Conservation (phyloP, 2,113 vertebrate species). For the Leptobrachium leishanense region DNA sequence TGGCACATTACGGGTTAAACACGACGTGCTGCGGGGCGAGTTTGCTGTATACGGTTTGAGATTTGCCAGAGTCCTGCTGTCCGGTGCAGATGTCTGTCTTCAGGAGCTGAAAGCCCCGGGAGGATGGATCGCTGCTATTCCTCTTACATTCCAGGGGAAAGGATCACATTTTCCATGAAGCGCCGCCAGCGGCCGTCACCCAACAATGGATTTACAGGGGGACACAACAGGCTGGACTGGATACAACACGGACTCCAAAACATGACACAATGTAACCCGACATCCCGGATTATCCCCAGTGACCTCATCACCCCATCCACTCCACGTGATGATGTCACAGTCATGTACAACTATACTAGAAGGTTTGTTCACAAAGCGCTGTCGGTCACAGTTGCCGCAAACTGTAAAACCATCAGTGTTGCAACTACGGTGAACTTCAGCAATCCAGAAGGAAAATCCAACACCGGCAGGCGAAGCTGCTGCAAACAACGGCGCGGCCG, state of each 20-base stretch:
- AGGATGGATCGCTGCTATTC: background rate
- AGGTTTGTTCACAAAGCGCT: no score
- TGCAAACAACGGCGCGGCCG: no score
- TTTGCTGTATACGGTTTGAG: background rate
- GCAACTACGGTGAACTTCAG: no score
- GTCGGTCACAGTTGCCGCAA: no score
- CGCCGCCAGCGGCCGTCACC: background rate
- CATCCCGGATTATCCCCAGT: no score
- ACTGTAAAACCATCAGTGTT: no score
- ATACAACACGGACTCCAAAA: background rate
- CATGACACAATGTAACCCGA: background rate
- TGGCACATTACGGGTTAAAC: background rate
- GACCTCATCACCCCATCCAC: no score
- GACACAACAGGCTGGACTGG: background rate
- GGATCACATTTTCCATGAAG: slow-evolving; percentile 15
- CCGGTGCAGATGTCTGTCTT: slow-evolving; percentile 4
- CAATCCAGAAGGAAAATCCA: no score
- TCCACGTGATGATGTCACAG: no score
- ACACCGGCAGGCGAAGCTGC: no score
- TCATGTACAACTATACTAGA: no score
- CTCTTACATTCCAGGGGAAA: background rate
- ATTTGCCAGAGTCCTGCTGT: slow-evolving; percentile 4
- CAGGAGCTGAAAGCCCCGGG: background rate
- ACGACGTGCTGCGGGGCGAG: background rate
- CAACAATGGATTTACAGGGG: slow-evolving; percentile 6